Percentiles rank a stretch among this genome's conserved stretches.
Conservation (phyloP, 1,140 invertebrate genomes). For the Drosophila chauvacae region DNA sequence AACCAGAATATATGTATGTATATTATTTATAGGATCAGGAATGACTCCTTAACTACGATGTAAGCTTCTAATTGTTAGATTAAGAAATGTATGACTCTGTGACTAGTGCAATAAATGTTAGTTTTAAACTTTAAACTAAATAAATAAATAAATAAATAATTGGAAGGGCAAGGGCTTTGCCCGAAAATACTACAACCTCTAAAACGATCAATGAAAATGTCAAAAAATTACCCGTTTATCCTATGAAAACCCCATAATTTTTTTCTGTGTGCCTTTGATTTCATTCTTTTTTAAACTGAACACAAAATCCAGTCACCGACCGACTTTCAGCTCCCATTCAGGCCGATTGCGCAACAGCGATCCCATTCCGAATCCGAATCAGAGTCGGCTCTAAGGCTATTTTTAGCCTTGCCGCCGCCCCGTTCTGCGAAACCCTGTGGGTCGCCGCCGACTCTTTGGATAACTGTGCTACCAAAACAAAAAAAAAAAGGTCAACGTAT, state of each 20-base stretch:
- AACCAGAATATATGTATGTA: no score
- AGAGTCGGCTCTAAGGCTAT: slow-evolving; percentile 53
- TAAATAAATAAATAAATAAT: no score
- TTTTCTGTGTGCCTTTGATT: slow-evolving; percentile 13
- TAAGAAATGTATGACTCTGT: no score
- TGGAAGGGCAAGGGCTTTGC: background rate
- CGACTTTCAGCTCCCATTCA: slow-evolving; percentile 43
- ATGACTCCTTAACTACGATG: background rate
- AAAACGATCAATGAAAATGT: background rate
- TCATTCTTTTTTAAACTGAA: slow-evolving; percentile 21
- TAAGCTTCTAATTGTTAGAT: no score
- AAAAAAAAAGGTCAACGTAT: slow-evolving; percentile 70
- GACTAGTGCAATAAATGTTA: no score
- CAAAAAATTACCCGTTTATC: no score
- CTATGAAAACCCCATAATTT: background rate
- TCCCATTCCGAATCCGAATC: slow-evolving; percentile 24
- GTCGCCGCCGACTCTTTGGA: slow-evolving; percentile 20
- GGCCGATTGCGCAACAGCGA: slow-evolving; percentile 73
- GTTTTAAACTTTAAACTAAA: no score
- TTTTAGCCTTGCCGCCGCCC: slow-evolving; percentile 49
- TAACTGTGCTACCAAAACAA: slow-evolving; percentile 32
- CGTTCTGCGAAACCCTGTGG: slow-evolving; percentile 48
- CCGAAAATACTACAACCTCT: no score
- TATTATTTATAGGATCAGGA: background rate
- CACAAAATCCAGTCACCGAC: slow-evolving; percentile 40